Conservation (phyloP, 2,113 vertebrate genomes). For the Periophthalmus modestus region DNA sequence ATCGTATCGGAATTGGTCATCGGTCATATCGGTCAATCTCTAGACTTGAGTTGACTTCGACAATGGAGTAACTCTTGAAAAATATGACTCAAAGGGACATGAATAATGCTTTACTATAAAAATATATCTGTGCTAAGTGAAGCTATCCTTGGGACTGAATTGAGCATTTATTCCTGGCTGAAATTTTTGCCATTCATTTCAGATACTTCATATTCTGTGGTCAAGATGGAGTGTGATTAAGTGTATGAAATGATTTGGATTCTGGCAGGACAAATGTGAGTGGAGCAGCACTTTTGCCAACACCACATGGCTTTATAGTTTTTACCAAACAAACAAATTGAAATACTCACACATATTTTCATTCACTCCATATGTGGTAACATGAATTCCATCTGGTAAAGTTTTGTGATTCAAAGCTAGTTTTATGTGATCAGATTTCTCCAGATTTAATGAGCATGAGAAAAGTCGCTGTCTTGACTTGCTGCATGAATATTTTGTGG, state of each 20-base stretch:
- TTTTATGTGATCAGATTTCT: background rate
- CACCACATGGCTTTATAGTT: conserved; percentile 14
- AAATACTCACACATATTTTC: conserved; percentile 24
- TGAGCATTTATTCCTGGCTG: background rate
- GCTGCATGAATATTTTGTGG: background rate
- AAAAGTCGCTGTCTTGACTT: background rate
- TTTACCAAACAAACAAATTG: conserved; percentile 26
- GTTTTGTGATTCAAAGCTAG: conserved; percentile 16
- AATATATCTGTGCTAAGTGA: background rate
- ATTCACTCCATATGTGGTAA: conserved; percentile 41
- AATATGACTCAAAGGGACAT: background rate
- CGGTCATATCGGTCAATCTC: too few species aligned
- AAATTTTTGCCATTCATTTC: background rate
- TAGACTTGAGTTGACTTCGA: background rate
- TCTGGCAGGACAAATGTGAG: conserved; percentile 6
- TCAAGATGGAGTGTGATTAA: conserved; percentile 8
- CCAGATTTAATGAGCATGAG: background rate
- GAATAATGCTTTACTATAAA: background rate
- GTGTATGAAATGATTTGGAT: conserved; percentile 3
- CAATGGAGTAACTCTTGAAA: background rate
- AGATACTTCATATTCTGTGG: background rate
- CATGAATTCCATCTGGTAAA: conserved; percentile 42
- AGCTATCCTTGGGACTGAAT: background rate
- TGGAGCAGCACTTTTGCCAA: background rate
- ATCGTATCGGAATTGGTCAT: too few species aligned